Conservation (phyloP, 2,113 vertebrate species). For the Brienomyrus longianalis region DNA sequence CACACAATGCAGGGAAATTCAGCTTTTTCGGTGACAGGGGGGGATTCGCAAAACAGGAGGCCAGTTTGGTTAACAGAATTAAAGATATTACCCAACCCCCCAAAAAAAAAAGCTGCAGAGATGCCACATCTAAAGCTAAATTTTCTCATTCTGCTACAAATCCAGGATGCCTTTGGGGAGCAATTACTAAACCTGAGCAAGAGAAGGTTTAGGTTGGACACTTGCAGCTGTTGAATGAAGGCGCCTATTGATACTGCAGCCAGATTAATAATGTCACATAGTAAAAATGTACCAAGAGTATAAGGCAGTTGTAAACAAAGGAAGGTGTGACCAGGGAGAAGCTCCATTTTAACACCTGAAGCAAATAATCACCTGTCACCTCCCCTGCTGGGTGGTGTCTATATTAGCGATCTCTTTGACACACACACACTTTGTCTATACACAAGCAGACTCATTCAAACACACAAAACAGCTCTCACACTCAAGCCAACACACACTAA, state of each 20-base stretch:
- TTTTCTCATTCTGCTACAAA: not conserved
- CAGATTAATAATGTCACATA: not conserved
- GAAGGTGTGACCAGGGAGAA: conserved; percentile 9
- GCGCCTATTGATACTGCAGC: not conserved
- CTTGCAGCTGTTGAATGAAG: not conserved
- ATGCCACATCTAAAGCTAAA: not conserved
- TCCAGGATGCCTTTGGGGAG: not conserved
- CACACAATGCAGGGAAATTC: not conserved
- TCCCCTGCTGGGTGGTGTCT: not conserved
- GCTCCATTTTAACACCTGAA: not conserved
- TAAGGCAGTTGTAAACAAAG: conserved; percentile 7
- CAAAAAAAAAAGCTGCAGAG: not conserved
- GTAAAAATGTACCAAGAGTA: not conserved
- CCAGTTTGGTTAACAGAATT: not conserved
- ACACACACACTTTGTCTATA: not conserved
- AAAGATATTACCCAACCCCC: not conserved
- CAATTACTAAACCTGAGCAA: not conserved
- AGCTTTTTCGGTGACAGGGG: not conserved
- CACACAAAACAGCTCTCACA: conserved; percentile 13
- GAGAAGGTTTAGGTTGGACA: not conserved
- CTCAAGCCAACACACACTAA: not conserved
- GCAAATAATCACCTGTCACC: not conserved
- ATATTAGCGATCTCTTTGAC: not conserved
- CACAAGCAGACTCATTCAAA: conserved; percentile 12
- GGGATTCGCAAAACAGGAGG: not conserved